Conservation (phyloP, 2,797 vertebrate genomes). For the Etheostoma nigrum region DNA sequence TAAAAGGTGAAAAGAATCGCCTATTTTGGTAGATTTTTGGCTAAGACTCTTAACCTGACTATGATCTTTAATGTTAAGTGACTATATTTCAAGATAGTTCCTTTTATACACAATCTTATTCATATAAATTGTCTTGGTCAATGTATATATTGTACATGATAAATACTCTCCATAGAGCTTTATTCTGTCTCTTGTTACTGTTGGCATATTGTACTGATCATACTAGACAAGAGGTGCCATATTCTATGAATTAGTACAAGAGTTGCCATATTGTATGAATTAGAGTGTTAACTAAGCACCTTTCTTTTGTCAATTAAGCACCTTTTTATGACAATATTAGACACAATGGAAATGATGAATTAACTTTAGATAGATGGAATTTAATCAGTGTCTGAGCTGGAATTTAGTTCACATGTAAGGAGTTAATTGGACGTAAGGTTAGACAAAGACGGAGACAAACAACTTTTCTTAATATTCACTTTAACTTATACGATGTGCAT, state of each 20-base stretch:
- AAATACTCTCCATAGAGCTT: constrained; percentile 62
- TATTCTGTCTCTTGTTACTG: constrained; percentile 65
- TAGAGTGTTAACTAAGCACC: constrained; percentile 83
- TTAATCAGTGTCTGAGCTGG: constrained; percentile 65
- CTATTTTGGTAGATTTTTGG: background rate
- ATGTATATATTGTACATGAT: constrained; percentile 69
- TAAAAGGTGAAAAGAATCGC: constrained; percentile 6
- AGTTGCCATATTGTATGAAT: constrained; percentile 73
- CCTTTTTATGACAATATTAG: constrained; percentile 80
- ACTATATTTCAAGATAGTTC: constrained; percentile 23
- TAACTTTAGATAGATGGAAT: constrained; percentile 72
- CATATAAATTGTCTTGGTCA: constrained; percentile 40
- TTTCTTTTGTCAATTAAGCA: constrained; percentile 83
- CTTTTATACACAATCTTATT: constrained; percentile 37
- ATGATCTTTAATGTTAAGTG: constrained; percentile 6
- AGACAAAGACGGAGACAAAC: constrained; percentile 37
- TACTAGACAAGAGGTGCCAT: constrained; percentile 56
- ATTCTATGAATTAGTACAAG: constrained; percentile 72
- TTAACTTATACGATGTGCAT: constrained; percentile 53
- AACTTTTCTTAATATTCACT: constrained; percentile 66
- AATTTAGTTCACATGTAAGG: constrained; percentile 44
- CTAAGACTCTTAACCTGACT: background rate
- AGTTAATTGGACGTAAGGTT: constrained; percentile 46
- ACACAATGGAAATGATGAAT: constrained; percentile 81
- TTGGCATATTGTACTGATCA: constrained; percentile 74